Base-by-base conservation (phyloP, 2,888 invertebrate species). In the Siphonodentalium dalli region DNA sequence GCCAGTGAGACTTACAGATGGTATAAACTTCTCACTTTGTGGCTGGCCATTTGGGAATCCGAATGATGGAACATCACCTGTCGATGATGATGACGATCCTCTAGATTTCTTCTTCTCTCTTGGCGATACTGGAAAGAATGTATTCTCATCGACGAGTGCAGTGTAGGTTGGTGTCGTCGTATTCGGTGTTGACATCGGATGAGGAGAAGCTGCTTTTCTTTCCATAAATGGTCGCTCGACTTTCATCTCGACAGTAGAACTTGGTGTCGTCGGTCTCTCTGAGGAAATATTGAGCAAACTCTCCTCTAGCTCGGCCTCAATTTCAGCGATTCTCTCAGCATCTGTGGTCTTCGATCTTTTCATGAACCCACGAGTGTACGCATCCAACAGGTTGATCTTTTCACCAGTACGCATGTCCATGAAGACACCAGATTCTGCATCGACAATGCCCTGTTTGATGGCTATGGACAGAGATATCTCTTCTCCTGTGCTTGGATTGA, bases 401-500 rank as follows among this genome's bases (percentile, higher is more conserved):
- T 91, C 89, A 42, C 93, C 91, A 56, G 89, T 87, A 73, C 90
- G 88, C 2, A 91, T 90, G 84, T 98, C 95, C 5, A 88, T 83
- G 56, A 96, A 89, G 65, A 87, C 86, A 23, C 95, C 95, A 49
- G 77, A 81, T 42, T 78, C 78, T 43, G 75, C 71, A 63, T 83
- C 82, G 60, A 83, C 81, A n/a, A 74, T 54, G 9, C 74, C 73
- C 55, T 71, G 64, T 63, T 75, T 69, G 2, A 77, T 54, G 26
- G 76, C 75, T 58, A 68, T 78, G 7, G 62, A 62, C 11, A 66
- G 54, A 26, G 74, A 68, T 39, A 77, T 69, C 39, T 72, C 68
- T 41, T 65, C 59, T 39, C 89, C 89, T 3, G 89, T 90, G 54
- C 87, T 86, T 0, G 91, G 90, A 82, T 95, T 93, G 26, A 88